phyloP scores from a whole-genome alignment of 1,140 invertebrate genomes.

The Pseudomyrmex flavicornis region DNA sequence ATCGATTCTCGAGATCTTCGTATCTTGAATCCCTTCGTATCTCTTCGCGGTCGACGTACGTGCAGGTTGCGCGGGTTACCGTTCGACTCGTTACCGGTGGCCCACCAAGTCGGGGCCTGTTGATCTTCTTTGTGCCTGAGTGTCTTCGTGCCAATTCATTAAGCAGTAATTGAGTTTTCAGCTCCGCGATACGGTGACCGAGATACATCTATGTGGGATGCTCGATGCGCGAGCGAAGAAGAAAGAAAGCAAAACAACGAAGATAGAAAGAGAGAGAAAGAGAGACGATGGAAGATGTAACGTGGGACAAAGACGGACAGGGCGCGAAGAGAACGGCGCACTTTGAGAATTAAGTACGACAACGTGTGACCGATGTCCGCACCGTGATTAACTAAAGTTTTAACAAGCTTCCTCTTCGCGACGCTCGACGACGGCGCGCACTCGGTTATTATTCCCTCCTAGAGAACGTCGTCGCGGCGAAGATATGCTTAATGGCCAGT shows the following conservation, averaged over 20 bases:
- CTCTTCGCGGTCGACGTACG: slow-evolving; percentile 47
- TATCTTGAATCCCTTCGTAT: slow-evolving; percentile 68
- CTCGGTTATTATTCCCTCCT: slow-evolving; percentile 45
- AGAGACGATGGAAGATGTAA: slow-evolving; percentile 48
- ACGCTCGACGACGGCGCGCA: slow-evolving; percentile 17
- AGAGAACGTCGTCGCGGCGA: slow-evolving; percentile 14
- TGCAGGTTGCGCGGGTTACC: slow-evolving; percentile 61
- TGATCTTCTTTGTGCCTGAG: slow-evolving; percentile 43
- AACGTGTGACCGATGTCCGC: slow-evolving; percentile 82
- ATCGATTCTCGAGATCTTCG: slow-evolving; percentile 68
- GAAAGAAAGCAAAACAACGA: slow-evolving; percentile 49
- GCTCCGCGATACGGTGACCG: slow-evolving; percentile 78
- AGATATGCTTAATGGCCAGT: slow-evolving; percentile 17
- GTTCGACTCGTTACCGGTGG: slow-evolving; percentile 78
- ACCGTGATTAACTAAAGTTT: slow-evolving; percentile 82
- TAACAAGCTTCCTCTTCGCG: slow-evolving; percentile 76
- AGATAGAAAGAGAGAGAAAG: slow-evolving; percentile 58
- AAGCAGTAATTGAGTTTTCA: slow-evolving; percentile 84
- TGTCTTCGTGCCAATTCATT: slow-evolving; percentile 80
- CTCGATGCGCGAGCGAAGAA: slow-evolving; percentile 61
- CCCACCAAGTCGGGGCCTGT: slow-evolving; percentile 27
- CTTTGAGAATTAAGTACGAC: slow-evolving; percentile 80
- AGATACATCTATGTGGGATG: slow-evolving; percentile 80
- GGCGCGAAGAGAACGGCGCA: slow-evolving; percentile 61
- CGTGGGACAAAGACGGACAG: slow-evolving; percentile 54